phyloP scores from a whole-genome alignment of 2,888 invertebrate genomes.

The Agrochola macilenta region DNA sequence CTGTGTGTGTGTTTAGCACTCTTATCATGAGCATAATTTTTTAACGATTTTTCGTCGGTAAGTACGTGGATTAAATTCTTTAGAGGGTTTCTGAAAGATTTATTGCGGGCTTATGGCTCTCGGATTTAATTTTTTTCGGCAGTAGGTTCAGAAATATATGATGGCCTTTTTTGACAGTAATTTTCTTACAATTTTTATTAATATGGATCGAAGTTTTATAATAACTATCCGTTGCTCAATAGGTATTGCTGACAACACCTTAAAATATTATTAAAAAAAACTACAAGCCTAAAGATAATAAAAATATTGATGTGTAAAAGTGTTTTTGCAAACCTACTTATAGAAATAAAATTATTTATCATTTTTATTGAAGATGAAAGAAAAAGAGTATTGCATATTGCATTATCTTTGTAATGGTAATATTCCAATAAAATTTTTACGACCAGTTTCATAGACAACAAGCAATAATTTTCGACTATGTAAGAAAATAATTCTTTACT shows the following conservation, averaged over 20 bases:
- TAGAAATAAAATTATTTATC: no score
- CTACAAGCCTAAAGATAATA: not conserved
- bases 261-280: not conserved
- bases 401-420: not conserved
- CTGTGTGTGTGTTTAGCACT: no score
- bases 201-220: not conserved
- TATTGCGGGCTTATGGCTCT: not conserved
- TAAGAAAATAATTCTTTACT: not conserved
- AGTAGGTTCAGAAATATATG: no score
- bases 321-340: no score
- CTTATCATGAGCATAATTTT: constrained; percentile 39
- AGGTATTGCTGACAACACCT: not conserved
- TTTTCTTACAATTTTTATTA: not conserved
- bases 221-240: not conserved
- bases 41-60: constrained; percentile 15
- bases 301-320: no score
- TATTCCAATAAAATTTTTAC: constrained; percentile 17
- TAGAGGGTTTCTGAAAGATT: constrained; percentile 9
- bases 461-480: constrained; percentile 21
- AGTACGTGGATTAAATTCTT: constrained; percentile 13
- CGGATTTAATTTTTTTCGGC: not conserved
- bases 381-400: not conserved
- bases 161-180: not conserved
- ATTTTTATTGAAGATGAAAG: not conserved
- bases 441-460: constrained; percentile 1